phyloP scores from a whole-genome alignment of 1,140 invertebrate species.

The Caenorhabditis inopinata region DNA sequence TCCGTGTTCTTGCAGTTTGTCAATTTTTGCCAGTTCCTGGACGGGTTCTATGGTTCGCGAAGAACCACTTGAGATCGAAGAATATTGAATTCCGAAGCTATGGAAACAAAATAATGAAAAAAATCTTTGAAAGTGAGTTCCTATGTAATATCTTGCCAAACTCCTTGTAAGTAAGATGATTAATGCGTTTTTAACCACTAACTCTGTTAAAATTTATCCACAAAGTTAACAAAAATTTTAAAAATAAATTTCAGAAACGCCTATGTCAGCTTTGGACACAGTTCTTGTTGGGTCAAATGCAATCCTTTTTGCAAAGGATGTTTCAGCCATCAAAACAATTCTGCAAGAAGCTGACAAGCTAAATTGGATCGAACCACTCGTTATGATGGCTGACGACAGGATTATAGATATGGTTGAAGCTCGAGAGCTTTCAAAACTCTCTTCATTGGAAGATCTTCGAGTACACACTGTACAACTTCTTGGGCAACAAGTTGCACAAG shows the following conservation, averaged over 20 bases:
- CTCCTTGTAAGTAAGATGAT: no score
- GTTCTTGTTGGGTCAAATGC: conserved; percentile 44
- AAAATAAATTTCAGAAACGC: conserved; percentile 31
- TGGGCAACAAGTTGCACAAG: conserved; percentile 35
- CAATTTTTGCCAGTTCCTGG: conserved; percentile 53
- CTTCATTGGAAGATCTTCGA: conserved; percentile 51
- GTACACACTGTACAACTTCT: conserved; percentile 56
- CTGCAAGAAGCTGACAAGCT: conserved; percentile 51
- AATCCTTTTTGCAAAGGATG: conserved; percentile 49
- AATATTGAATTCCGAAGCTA: conserved; percentile 52
- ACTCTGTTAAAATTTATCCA: no score
- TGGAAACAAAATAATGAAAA: conserved; percentile 51
- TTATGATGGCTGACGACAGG: conserved; percentile 46
- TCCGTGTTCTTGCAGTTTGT: conserved; percentile 53
- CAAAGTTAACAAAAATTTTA: not conserved
- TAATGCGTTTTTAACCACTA: no score
- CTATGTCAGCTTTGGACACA: conserved; percentile 42
- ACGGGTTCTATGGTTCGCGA: conserved; percentile 48
- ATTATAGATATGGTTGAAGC: conserved; percentile 53
- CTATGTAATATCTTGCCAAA: no score
- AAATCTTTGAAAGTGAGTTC: conserved; percentile 50
- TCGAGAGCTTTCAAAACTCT: conserved; percentile 45
- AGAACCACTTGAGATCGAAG: conserved; percentile 56
- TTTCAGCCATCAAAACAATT: conserved; percentile 48
- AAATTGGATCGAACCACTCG: conserved; percentile 54